Conservation (phyloP, 2,797 vertebrate genomes). For the Zonotrichia albicollis region DNA sequence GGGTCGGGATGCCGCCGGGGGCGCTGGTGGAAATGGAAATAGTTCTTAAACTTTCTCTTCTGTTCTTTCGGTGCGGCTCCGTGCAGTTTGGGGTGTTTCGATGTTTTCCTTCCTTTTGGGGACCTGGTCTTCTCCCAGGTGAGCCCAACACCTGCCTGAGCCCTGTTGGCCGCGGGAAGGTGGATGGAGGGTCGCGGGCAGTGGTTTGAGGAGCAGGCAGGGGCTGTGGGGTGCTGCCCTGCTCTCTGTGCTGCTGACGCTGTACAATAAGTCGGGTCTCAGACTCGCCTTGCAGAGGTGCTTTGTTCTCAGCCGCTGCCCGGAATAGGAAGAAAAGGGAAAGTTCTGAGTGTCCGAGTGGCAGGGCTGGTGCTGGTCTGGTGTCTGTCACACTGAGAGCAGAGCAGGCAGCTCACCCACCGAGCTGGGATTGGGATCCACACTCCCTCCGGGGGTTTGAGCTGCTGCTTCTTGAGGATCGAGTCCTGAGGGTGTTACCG, state of each 20-base stretch:
- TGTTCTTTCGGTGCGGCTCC: accelerated
- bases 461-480: not conserved
- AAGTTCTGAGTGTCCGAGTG: not conserved
- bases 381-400: accelerated
- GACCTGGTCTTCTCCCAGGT: not conserved
- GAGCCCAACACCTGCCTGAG: accelerated
- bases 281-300: not conserved
- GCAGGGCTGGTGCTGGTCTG: accelerated
- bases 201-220: not conserved
- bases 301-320: not conserved
- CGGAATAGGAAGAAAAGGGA: not conserved
- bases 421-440: not conserved
- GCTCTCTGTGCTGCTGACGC: not conserved
- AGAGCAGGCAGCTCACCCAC: not conserved
- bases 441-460: not conserved
- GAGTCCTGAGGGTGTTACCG: not conserved
- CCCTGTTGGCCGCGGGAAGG: not conserved
- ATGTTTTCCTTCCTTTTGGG: not conserved
- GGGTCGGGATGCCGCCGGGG: not conserved
- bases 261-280: not conserved
- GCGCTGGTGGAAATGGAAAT: not conserved
- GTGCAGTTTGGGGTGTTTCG: accelerated
- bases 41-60: not conserved
- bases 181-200: not conserved
- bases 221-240: accelerated